Base-by-base conservation (phyloP, 2,113 vertebrate species). In the Mirza zaza region DNA sequence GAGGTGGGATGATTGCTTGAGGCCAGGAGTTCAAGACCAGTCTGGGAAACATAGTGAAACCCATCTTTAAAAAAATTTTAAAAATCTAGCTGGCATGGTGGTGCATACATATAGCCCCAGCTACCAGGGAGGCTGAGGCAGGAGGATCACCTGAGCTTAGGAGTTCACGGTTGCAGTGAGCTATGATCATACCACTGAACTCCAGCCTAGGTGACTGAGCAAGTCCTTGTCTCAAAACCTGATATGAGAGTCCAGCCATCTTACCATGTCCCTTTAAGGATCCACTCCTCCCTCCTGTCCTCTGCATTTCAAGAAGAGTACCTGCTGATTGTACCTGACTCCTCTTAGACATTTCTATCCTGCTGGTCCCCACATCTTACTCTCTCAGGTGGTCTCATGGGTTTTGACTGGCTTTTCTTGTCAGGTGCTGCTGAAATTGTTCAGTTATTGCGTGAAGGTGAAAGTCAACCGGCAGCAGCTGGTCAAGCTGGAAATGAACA, bases 401-500 rank as follows among this genome's bases (percentile, higher is more conserved):
- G 18, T 59, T 52, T 89, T 82, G 34, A 87, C 73, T 45, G 39
- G 14, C 65, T 95, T 65, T 59, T 97, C 17, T 92, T 87, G 59
- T 3, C 93, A 99, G 99, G 99, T 99, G 95, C 98, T 99, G 90
- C 98, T 99, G 70, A 99, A 99, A 96, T 98, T 99, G 81, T 99
- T 99, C 86, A 99, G 99, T 98, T 99, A 99, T 96, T 99, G 99
- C 20, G 99, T 99, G 93, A 99, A 99, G 97, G 99, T 99, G 98
- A 99, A 99, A 98, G 99, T 99, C 96, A 99, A 99, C 94, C 98
- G 99, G 77, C 99, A 99, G 96, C 99, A 99, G 98, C 97, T 99
- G 90, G 99, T 99, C 95, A 99, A 99, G 97, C 99, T 99, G 0
- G 99, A 99, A 98, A 99, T 99, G 99, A 99, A 99, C 98, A 99